Conservation (phyloP, 2,888 invertebrate species). For the Tanytarsus gracilentus region DNA sequence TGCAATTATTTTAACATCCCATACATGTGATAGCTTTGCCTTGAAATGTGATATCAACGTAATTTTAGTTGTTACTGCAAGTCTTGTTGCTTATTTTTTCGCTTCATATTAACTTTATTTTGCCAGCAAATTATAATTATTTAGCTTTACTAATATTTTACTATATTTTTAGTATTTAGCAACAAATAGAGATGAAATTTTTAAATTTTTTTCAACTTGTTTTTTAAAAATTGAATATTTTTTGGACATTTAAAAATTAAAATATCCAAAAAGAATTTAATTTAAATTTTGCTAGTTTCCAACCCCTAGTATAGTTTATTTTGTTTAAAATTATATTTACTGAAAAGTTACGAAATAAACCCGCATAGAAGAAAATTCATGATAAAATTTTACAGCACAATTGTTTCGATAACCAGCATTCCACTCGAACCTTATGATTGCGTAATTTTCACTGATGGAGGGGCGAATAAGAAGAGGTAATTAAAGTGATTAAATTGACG, state of each 20-base stretch:
- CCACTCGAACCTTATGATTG: slow-evolving; percentile 13
- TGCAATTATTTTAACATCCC: slow-evolving; percentile 42
- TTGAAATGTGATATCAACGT: not conserved
- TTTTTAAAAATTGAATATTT: too few species aligned
- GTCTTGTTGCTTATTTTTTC: not conserved
- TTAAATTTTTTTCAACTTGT: too few species aligned
- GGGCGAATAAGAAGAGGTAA: not conserved
- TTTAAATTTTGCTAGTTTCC: too few species aligned
- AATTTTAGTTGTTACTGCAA: not conserved
- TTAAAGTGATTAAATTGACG: not conserved
- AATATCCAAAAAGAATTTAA: too few species aligned
- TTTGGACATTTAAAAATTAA: too few species aligned
- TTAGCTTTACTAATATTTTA: too few species aligned
- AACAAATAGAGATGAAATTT: too few species aligned
- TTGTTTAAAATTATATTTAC: not conserved
- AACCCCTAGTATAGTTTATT: too few species aligned
- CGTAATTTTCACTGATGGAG: slow-evolving; percentile 2
- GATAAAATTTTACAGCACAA: not conserved
- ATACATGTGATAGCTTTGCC: slow-evolving; percentile 18
- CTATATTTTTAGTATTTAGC: too few species aligned
- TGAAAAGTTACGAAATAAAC: not conserved
- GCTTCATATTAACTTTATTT: not conserved
- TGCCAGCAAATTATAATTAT: too few species aligned
- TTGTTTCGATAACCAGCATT: not conserved
- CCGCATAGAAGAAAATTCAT: not conserved